Evolutionary conservation across 1,140 invertebrate species (phyloP).

Genomic region (Heterodera schachtii): DNA sequence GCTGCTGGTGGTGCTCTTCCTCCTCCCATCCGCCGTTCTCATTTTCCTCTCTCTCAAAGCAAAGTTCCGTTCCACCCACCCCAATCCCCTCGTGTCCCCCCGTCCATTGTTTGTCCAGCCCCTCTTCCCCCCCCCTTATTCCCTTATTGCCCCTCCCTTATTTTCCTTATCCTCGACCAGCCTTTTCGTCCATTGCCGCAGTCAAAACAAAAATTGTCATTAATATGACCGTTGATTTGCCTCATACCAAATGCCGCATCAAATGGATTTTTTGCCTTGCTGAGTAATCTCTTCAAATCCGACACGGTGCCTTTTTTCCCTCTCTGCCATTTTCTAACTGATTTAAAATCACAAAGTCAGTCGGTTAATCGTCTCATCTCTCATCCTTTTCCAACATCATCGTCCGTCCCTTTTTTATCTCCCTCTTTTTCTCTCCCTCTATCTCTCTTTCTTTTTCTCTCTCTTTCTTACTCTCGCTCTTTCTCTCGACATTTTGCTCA

Average conservation of each 20-base stretch:
- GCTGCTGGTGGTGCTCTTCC: neutral
- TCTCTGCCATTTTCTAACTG: neutral
- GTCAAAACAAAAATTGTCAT: slow-evolving; percentile 3
- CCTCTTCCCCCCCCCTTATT: neutral
- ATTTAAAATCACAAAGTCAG: neutral
- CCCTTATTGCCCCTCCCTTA: neutral
- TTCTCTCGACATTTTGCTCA: neutral
- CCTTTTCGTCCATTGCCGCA: neutral
- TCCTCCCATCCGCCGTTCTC: neutral
- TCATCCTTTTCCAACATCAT: too few relatives aligned
- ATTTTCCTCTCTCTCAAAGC: neutral
- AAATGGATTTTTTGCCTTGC: neutral
- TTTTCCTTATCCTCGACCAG: neutral
- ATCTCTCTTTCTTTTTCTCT: neutral
- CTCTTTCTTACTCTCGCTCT: neutral
- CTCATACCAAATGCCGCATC: neutral
- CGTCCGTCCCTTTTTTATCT: too few relatives aligned
- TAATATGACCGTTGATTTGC: neutral
- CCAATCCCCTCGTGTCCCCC: neutral
- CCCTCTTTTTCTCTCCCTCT: neutral
- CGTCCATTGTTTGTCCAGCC: slow-evolving; percentile 2
- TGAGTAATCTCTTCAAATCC: neutral
- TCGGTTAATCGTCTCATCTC: too few relatives aligned
- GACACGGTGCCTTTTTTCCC: neutral
- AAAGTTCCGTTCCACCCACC: neutral